phyloP scores from a whole-genome alignment of 2,113 vertebrate genomes.

The Lepidothrix coronata region DNA sequence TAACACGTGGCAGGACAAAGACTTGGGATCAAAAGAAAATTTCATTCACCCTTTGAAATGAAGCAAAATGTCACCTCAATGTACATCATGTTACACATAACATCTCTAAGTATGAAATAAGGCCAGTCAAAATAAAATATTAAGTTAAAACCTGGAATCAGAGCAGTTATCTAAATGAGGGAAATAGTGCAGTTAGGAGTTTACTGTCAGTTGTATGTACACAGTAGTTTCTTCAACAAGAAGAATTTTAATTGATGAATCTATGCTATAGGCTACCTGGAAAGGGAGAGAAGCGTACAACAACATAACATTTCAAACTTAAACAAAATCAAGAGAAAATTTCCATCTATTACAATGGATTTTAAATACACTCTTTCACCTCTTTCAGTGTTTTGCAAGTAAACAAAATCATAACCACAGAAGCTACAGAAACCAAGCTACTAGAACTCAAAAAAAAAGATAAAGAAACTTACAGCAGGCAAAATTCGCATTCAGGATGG shows the following conservation, averaged over 20 bases:
- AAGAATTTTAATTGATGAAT: not conserved
- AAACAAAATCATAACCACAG: not conserved
- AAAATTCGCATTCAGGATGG: not conserved
- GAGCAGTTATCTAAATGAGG: not conserved
- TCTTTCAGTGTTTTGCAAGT: not conserved
- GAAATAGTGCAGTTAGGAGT: not conserved
- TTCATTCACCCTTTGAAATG: not conserved
- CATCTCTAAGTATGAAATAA: not conserved
- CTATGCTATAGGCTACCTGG: not conserved
- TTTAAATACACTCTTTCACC: not conserved
- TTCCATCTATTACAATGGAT: not conserved
- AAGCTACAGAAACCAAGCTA: not conserved
- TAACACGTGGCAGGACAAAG: not conserved
- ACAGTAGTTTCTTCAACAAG: not conserved
- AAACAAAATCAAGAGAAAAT: not conserved
- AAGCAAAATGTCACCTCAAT: not conserved
- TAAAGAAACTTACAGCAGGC: constrained; percentile 31
- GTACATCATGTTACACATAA: not conserved
- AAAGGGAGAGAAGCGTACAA: not conserved
- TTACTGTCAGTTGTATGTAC: not conserved
- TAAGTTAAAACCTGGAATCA: not conserved
- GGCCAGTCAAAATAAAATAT: not conserved
- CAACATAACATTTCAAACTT: not conserved
- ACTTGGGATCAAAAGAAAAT: not conserved
- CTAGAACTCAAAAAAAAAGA: not conserved